Evolutionary conservation across 2,888 invertebrate genomes (phyloP), one percentile per base, ranked within the genome.

Genomic region (Caenorhabditis parvicauda): DNA sequence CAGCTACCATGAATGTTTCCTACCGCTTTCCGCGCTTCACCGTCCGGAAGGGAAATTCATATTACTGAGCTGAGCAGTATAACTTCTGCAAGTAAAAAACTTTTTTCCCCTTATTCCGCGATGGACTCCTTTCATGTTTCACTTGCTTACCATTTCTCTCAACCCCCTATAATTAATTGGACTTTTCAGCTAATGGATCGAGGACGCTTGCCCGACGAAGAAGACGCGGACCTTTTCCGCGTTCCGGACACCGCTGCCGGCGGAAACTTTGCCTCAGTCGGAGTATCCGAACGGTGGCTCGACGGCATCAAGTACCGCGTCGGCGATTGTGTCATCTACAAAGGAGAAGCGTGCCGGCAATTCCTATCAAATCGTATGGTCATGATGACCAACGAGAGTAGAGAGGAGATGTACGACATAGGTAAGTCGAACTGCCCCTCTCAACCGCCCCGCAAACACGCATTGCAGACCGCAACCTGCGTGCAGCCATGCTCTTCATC

Each of bases 321-420:
- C 27, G 79, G 80, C 28, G 73, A 80, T 39, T 80, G 80, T 58
- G 70, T 80, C 9, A 67, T 57, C 35, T 80, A 80, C 53, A 60
- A 68, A n/a, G 80, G 80, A 24, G 70, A 74, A 29, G 79, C 80
- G n/a, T 80, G 80, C 44, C 54, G 70, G 17, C 55, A 66, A 22
- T 79, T 68, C 51, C 64, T 80, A 38, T 62, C 67, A 46, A 79
- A 80, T 28, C 65, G 76, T 45, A 57, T 67, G 48, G 65, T 80
- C 38, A 70, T 77, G 71, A 67, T 80, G 55, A 77, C 75, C n/a
- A 64, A 71, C 22, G 78, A 78, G 45, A 74, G 68, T 41, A 53
- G 80, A 28, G 80, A 80, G 54, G 77, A 78, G 35, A 76, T 80
- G 69, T 77, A 79, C 53, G 80, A 80, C 54, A 71, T 77, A 29